Evolutionary conservation across 2,797 vertebrate species (phyloP).

Genomic region (Lithobates pipiens): DNA sequence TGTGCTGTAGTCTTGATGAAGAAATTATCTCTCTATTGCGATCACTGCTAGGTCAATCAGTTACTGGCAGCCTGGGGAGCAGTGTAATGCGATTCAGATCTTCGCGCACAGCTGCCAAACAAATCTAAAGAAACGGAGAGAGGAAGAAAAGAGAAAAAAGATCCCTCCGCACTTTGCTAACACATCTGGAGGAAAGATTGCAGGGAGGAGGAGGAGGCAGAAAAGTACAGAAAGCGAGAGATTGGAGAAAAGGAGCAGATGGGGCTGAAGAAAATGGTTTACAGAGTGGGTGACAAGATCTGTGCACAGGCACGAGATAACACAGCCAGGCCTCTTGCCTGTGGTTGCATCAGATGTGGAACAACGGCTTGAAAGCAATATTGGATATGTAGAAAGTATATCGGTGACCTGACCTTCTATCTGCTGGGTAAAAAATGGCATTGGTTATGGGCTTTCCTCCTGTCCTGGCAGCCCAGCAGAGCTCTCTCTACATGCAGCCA

Average conservation of each 20-base stretch:
- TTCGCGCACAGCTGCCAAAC: constrained; percentile 51
- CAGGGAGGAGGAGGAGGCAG: constrained; percentile 20
- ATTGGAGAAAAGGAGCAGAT: constrained; percentile 12
- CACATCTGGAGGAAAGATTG: constrained; percentile 63
- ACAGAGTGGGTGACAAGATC: neutral
- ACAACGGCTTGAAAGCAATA: neutral
- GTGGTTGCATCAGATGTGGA: constrained; percentile 1
- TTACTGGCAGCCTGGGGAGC: constrained; percentile 60
- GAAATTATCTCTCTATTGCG: constrained; percentile 34
- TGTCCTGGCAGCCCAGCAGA: constrained; percentile 37
- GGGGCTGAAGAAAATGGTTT: constrained; percentile 3
- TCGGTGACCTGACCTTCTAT: neutral
- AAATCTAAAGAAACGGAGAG: constrained; percentile 53
- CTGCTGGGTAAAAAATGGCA: constrained; percentile 16
- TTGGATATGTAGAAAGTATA: neutral
- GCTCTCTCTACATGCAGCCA: constrained; percentile 31
- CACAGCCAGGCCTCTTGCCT: neutral
- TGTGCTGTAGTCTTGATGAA: constrained; percentile 17
- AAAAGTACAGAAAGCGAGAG: neutral
- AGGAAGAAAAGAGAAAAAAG: constrained; percentile 28
- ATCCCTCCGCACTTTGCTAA: constrained; percentile 54
- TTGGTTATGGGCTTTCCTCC: constrained; percentile 54
- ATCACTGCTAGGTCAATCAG: constrained; percentile 60
- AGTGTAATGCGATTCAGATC: constrained; percentile 59
- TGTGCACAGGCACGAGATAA: neutral